Conservation (phyloP, 2,113 vertebrate genomes). For the Tyrannus savana region DNA sequence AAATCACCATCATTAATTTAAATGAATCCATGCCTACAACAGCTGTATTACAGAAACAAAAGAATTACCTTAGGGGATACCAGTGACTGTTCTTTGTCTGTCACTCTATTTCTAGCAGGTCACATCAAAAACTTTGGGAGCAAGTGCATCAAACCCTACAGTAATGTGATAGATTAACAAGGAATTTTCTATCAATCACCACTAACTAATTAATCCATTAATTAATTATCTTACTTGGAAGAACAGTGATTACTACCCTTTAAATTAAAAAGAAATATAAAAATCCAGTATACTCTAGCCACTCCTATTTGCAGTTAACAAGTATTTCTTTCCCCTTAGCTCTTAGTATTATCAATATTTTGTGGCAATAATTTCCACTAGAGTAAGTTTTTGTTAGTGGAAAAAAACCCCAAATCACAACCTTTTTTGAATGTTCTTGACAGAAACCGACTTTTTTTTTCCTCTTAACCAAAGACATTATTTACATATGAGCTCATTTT, state of each 20-base stretch:
- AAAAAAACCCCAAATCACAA: background rate
- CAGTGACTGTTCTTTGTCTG: background rate
- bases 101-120: background rate
- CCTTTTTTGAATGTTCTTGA: background rate
- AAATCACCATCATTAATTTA: background rate
- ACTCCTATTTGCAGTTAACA: background rate
- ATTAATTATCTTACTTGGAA: background rate
- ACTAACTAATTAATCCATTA: background rate
- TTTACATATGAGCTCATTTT: background rate
- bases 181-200: background rate
- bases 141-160: background rate
- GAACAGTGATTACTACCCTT: background rate
- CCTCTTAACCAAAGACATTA: background rate
- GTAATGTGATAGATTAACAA: background rate
- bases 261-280: background rate
- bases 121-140: background rate
- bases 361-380: background rate
- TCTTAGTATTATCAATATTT: background rate
- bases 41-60: background rate
- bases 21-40: background rate
- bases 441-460: rapidly evolving
- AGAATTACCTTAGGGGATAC: background rate
- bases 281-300: background rate
- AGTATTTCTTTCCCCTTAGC: background rate
- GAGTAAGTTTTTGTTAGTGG: background rate